These are phyloP conservation scores for Syrrhaptes paradoxus DNA, from an alignment of 2,113 vertebrate species.

Conservation along the genomic window DNA sequence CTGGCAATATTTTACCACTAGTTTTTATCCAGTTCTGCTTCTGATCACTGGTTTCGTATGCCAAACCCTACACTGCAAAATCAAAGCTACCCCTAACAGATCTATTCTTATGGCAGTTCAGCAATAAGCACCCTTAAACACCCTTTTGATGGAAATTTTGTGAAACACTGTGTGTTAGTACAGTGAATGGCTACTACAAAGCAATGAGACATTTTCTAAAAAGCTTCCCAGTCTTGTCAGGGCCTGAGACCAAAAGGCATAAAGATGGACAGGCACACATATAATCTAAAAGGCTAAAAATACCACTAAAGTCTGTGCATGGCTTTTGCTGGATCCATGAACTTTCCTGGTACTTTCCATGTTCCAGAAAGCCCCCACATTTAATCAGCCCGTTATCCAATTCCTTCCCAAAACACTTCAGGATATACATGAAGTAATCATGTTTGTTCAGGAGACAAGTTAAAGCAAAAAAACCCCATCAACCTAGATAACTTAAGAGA, in stretches of 20 bases:
- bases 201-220: neutral
- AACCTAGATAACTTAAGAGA: neutral
- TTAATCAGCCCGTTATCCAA: constrained; percentile 1
- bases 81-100: neutral
- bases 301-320: neutral
- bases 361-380: neutral
- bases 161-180: neutral
- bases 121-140: neutral
- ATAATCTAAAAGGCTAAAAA: constrained; percentile 9
- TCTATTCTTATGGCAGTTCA: neutral
- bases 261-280: neutral
- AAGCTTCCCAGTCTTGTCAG: neutral
- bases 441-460: neutral
- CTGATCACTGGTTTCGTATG: neutral
- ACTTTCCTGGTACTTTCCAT: neutral
- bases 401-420: constrained; percentile 36
- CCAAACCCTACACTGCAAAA: neutral
- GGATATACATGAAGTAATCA: neutral
- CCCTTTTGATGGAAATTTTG: neutral
- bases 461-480: neutral
- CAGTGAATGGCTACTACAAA: neutral
- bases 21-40: neutral
- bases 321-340: neutral
- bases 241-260: neutral
- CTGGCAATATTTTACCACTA: neutral